Percentiles rank a stretch among this genome's conserved stretches.
Conservation (phyloP, 2,797 vertebrate genomes). For the Triplophysa yarkandensis region DNA sequence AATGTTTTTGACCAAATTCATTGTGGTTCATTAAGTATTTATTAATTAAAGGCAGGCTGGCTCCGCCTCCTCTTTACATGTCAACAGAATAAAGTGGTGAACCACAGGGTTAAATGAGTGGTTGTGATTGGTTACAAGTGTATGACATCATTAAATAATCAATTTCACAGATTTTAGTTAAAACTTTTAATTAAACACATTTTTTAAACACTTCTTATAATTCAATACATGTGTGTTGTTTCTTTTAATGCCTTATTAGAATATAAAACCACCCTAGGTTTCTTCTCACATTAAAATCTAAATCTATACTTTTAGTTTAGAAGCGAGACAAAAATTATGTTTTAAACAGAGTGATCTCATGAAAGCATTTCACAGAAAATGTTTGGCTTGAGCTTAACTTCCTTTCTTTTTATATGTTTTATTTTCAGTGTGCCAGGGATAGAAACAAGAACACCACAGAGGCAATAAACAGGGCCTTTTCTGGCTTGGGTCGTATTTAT, state of each 20-base stretch:
- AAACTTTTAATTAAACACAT: too few species aligned
- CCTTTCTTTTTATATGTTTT: neutral
- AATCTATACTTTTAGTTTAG: neutral
- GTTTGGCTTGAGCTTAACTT: slow-evolving; percentile 11
- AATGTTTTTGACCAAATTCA: too few species aligned
- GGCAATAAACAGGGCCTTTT: slow-evolving; percentile 69
- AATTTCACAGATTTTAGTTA: too few species aligned
- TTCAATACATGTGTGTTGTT: neutral
- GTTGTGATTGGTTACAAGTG: too few species aligned
- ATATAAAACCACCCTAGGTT: slow-evolving; percentile 18
- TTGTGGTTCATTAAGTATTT: too few species aligned
- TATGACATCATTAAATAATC: too few species aligned
- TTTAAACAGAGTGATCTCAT: neutral
- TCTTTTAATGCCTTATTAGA: slow-evolving; percentile 40
- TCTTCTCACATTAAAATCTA: neutral
- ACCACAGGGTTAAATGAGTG: too few species aligned
- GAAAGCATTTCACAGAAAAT: slow-evolving; percentile 16
- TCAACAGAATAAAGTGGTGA: too few species aligned
- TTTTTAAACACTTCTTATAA: too few species aligned
- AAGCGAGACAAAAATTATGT: slow-evolving; percentile 2
- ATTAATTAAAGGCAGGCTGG: too few species aligned
- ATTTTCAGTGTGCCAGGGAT: slow-evolving; percentile 24
- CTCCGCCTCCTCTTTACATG: too few species aligned
- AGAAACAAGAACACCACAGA: slow-evolving; percentile 66
- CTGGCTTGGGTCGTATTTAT: slow-evolving; percentile 76